A percentile compares a stretch with the other conserved stretches of the same genome.
These are phyloP conservation scores for Carduelis carduelis DNA, from an alignment of 2,797 vertebrate genomes.

Conservation along the genomic window DNA sequence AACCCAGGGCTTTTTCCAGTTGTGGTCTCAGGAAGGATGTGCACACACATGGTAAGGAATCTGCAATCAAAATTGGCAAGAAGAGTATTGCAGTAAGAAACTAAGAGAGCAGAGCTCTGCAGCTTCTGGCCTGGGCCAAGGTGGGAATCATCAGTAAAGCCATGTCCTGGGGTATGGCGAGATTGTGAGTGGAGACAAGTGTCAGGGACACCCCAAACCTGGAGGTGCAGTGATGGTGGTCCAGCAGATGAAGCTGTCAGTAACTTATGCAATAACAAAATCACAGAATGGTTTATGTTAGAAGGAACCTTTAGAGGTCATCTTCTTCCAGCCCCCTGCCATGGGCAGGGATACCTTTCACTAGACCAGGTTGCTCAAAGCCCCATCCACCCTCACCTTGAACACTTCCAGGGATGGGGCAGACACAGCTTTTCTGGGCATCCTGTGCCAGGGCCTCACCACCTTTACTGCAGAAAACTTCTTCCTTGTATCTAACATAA, in stretches of 20 bases:
- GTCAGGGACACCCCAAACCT: too few species aligned
- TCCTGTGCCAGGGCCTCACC: neutral
- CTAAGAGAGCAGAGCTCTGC: neutral
- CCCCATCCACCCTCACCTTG: neutral
- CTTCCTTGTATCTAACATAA: neutral
- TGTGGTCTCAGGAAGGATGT: neutral
- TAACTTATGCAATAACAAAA: neutral
- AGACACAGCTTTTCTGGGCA: neutral
- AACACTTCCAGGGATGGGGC: neutral
- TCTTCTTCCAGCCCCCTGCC: neutral
- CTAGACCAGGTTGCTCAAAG: neutral
- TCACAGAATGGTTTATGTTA: neutral
- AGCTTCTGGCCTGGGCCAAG: neutral
- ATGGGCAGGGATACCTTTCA: neutral
- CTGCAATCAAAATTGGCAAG: neutral
- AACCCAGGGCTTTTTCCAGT: neutral
- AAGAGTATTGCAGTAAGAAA: neutral
- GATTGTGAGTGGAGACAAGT: rapidly evolving
- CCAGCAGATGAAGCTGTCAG: rapidly evolving
- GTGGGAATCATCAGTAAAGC: neutral
- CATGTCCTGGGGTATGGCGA: neutral
- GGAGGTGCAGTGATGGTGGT: rapidly evolving
- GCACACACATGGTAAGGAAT: neutral
- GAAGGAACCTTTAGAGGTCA: neutral
- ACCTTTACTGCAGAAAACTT: neutral